Conservation (phyloP, 23 tunicate genomes). For the Oikopleura dioica region DNA sequence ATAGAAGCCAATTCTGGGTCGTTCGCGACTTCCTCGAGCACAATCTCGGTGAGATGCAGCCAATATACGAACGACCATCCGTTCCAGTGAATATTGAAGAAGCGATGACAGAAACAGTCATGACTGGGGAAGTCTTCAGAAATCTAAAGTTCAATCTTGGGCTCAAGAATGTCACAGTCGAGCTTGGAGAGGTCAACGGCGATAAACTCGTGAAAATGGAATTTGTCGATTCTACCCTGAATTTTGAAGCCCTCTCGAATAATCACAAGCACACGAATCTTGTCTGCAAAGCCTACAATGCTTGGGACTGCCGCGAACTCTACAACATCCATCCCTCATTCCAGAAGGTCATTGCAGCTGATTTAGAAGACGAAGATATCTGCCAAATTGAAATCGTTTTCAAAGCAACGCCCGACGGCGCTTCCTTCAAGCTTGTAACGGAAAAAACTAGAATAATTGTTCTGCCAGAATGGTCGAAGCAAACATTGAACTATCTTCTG, state of each 20-base stretch:
- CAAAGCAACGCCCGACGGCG: neutral
- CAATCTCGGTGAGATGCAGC: constrained; percentile 74
- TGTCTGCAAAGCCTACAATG: constrained; percentile 7
- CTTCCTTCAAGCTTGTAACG: neutral
- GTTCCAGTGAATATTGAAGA: constrained; percentile 11
- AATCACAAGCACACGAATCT: constrained; percentile 3
- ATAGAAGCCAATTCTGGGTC: constrained; percentile 67
- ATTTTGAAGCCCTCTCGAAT: neutral
- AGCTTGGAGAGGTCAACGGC: neutral
- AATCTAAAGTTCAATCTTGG: neutral
- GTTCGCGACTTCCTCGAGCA: constrained; percentile 76
- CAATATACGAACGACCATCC: constrained; percentile 81
- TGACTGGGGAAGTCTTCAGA: neutral
- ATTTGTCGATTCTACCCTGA: constrained; percentile 9
- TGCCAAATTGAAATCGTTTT: neutral
- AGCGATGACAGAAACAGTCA: neutral
- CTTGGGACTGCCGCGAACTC: neutral
- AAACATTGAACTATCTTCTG: neutral
- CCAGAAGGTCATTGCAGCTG: neutral
- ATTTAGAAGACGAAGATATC: neutral
- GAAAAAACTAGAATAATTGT: neutral
- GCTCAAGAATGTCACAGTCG: constrained; percentile 2
- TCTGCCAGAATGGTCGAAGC: neutral
- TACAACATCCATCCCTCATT: neutral
- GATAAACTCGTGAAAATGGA: constrained; percentile 7